Evolutionary conservation across 2,113 vertebrate genomes (phyloP), one percentile per base, ranked within the genome.

Genomic region (Cebidichthys violaceus): DNA sequence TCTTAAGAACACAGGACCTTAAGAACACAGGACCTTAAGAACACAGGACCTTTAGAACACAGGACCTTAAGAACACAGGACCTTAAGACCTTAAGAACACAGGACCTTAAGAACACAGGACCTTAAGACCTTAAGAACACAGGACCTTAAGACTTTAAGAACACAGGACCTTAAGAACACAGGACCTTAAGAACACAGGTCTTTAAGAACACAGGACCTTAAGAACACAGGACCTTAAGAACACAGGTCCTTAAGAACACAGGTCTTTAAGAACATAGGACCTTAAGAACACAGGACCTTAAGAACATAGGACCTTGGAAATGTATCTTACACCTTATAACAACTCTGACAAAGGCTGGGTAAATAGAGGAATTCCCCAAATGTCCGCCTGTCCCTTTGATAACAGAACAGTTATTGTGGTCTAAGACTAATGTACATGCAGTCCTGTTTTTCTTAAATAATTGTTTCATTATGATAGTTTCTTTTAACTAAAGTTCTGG

Each of bases 301-400:
- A 5, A 4, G 43, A 52, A 52, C 8, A 52, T 8, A 52, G 15
- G 43, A 45, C 15, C 13, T 4, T 45, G 35, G 35, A 37, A 6
- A 37, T 39, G 10, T 39, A 39, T 39, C 9, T 39, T 10, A 39
- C 1, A 41, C 10, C 43, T 2, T 24, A 1, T 17, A 55, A 57
- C 17, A n/a, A 18, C 3, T 77, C 65, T 35, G 47, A 29, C 2
- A 35, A 57, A 81, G 0, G 1, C 14, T 64, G 74, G 5, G 5
- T n/a, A 54, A 17, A 15, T 74, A 60, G 66, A 89, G 43, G 82
- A 45, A 77, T 85, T 77, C 35, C 6, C 29, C 22, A 47, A 81
- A 77, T 75, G 64, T 71, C 33, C 0, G 5, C 52, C 55, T 61
- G 75, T 70, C 41, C 45, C 4, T 71, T 70, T 62, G 15, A 22